These are phyloP conservation scores for Ceratosolen fusciceps DNA, from an alignment of 1,140 invertebrate genomes.

Conservation along the genomic window DNA sequence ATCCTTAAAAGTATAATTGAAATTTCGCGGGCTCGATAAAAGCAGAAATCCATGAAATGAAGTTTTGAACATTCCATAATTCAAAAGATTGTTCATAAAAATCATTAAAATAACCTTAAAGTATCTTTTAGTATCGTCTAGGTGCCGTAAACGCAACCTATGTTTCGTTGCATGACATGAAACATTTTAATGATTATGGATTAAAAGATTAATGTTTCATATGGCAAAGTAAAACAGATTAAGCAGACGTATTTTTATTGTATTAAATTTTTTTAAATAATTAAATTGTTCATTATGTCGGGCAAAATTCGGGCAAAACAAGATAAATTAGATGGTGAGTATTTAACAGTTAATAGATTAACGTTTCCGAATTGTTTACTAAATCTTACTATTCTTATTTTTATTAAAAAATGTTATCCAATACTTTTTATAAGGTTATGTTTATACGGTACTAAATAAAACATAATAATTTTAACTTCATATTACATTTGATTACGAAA, in stretches of 20 bases:
- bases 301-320: constrained; percentile 61
- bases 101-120: too few species aligned
- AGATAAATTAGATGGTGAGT: constrained; percentile 61
- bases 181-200: too few species aligned
- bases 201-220: too few species aligned
- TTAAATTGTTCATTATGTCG: constrained; percentile 55
- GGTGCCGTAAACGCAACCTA: too few species aligned
- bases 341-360: constrained; percentile 30
- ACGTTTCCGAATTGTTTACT: background rate
- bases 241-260: constrained; percentile 35
- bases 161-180: background rate
- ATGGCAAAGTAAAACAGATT: background rate
- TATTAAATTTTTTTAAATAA: background rate
- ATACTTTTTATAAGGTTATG: background rate
- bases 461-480: too few species aligned
- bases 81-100: too few species aligned
- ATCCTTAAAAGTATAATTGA: too few species aligned
- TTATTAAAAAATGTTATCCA: background rate
- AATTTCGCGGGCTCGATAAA: too few species aligned
- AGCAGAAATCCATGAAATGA: too few species aligned
- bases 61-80: too few species aligned
- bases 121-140: too few species aligned
- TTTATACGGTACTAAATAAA: background rate
- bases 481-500: too few species aligned
- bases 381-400: background rate